phyloP scores from a whole-genome alignment of 2,888 invertebrate genomes.

The Mesoligia furuncula region DNA sequence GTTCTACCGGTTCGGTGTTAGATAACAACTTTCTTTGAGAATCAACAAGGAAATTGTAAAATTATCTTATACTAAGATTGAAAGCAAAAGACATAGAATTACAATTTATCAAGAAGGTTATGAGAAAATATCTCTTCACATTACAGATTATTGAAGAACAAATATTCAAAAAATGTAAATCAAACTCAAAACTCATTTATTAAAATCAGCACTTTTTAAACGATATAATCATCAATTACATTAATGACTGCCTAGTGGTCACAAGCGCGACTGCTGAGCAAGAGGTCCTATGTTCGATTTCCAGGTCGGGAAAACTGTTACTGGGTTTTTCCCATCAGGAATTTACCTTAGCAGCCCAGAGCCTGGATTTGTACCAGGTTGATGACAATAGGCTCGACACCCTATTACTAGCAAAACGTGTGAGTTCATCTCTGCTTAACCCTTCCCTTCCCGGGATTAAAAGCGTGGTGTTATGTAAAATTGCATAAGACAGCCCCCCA shows the following conservation, averaged over 20 bases:
- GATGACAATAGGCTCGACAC: no score
- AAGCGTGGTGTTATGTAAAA: no score
- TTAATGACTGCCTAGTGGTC: no score
- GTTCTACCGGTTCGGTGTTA: constrained; percentile 35
- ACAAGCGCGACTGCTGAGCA: no score
- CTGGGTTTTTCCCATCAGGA: no score
- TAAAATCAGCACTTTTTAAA: background rate
- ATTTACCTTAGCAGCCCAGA: no score
- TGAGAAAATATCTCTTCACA: background rate
- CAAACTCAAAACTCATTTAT: background rate
- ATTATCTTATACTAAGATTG: constrained; percentile 5
- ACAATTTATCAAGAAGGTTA: background rate
- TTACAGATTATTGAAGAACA: background rate
- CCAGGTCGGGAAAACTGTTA: no score
- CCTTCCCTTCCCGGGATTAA: no score
- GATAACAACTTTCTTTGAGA: constrained; percentile 42
- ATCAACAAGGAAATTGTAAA: constrained; percentile 17
- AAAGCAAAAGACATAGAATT: background rate
- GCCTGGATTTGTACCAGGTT: no score
- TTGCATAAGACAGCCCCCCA: background rate
- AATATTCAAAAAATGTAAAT: background rate
- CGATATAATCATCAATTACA: background rate
- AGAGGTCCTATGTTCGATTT: no score
- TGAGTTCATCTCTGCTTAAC: no score
- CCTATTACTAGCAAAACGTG: no score